phyloP scores from a whole-genome alignment of 2,888 invertebrate species.

The Lamproptera curius region DNA sequence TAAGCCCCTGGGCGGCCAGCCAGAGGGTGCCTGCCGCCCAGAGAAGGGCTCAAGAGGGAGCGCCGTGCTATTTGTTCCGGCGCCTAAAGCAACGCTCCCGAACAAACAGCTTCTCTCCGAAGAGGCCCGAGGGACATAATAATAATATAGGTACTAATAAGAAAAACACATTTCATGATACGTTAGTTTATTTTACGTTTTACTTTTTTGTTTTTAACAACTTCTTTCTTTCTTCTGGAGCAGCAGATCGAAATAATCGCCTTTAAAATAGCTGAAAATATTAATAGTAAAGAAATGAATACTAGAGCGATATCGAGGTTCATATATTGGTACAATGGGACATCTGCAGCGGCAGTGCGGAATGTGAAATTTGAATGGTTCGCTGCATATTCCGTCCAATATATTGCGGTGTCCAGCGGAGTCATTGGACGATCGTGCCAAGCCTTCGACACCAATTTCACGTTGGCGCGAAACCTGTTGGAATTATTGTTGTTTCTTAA shows the following conservation, averaged over 20 bases:
- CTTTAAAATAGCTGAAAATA: constrained; percentile 26
- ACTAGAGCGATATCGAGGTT: constrained; percentile 48
- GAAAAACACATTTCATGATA: constrained; percentile 19
- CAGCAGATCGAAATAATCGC: constrained; percentile 26
- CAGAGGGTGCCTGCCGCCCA: too few species aligned
- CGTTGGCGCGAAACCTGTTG: constrained; percentile 61
- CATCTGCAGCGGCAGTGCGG: constrained; percentile 72
- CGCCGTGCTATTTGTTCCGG: too few species aligned
- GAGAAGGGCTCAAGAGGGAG: too few species aligned
- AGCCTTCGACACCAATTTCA: constrained; percentile 65
- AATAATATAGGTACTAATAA: background rate
- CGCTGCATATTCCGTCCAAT: constrained; percentile 81
- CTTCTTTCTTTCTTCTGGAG: constrained; percentile 20
- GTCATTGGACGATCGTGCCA: constrained; percentile 79
- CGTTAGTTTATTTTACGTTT: constrained; percentile 25
- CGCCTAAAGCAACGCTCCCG: too few species aligned
- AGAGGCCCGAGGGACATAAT: too few species aligned
- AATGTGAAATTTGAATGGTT: constrained; percentile 67
- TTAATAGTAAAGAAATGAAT: constrained; percentile 25
- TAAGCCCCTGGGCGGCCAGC: too few species aligned
- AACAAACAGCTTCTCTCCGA: too few species aligned
- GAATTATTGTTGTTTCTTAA: background rate
- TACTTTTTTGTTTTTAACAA: constrained; percentile 21
- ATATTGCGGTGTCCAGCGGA: constrained; percentile 79
- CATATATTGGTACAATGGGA: constrained; percentile 72